phyloP scores from a whole-genome alignment of 2,113 vertebrate genomes.

The Taxidea taxus region DNA sequence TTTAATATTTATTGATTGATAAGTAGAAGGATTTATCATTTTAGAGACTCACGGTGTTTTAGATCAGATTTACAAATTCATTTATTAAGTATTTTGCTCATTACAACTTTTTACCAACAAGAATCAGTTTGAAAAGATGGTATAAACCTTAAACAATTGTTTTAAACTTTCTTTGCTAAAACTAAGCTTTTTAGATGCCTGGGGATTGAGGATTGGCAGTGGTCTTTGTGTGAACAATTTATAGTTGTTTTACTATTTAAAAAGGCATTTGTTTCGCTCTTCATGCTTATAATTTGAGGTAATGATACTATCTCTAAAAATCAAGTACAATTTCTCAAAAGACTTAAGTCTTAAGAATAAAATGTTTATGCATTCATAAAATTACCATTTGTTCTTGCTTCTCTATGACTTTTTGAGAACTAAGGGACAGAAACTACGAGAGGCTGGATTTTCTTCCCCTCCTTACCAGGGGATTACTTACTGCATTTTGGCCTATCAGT shows the following conservation, averaged over 20 bases:
- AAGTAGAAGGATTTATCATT: not conserved
- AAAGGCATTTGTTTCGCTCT: not conserved
- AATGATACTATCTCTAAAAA: not conserved
- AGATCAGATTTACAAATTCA: not conserved
- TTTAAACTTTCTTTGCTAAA: not conserved
- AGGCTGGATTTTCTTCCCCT: not conserved
- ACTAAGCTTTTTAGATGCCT: not conserved
- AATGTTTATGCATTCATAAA: not conserved
- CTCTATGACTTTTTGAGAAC: not conserved
- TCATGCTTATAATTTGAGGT: not conserved
- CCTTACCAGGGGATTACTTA: not conserved
- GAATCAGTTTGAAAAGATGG: not conserved
- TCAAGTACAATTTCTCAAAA: slow-evolving; percentile 11
- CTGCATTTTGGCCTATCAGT: not conserved
- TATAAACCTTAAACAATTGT: not conserved
- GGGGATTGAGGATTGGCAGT: not conserved
- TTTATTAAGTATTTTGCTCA: slow-evolving; percentile 10
- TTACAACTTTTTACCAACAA: not conserved
- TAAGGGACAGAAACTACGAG: not conserved
- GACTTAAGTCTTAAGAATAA: not conserved
- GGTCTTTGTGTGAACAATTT: not conserved
- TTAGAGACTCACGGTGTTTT: not conserved
- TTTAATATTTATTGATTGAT: not conserved
- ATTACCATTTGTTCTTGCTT: not conserved
- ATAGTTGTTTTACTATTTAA: not conserved